Evolutionary conservation across 2,797 vertebrate species (phyloP), one percentile per base, ranked within the genome.

Genomic region (Malacoctenus gilli): DNA sequence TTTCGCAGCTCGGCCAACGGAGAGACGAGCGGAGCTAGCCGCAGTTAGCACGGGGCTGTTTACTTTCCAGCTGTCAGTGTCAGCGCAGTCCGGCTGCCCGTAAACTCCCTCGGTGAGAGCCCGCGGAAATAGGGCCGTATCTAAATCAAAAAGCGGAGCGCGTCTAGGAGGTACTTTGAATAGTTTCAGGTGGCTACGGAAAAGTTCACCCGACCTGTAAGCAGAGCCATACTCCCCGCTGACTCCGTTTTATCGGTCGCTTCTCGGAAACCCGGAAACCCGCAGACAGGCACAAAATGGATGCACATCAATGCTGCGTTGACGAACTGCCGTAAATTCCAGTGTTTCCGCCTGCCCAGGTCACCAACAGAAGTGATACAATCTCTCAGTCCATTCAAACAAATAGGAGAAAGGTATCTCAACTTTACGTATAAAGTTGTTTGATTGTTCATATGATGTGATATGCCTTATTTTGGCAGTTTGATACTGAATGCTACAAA

Each of bases 211-310:
- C 35, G 75, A 68, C 69, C 82, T 48, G 73, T 63, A 18, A 58
- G 80, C 64, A 38, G 70, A 77, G 73, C 75, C 81, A 81, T 79
- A 37, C 66, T 68, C 47, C 60, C 68, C 56, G 58, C 72, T 65
- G 51, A 72, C 78, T 65, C 62, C 32, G 62, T 59, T 76, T 80
- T 62, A 55, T 83, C 78, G 53, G 44, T 71, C 41, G n/a, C 42
- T 78, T 39, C 74, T 67, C 58, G 11, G 72, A 79, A 89, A 91
- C 89, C 87, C 89, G 92, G 91, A 93, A 93, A 89, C 79, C 50
- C 68, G 63, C 57, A 40, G 64, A 67, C 36, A 61, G 55, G 72
- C 69, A 90, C 91, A 92, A 93, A 93, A 93, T 92, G 92, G 92
- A 89, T 81, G 83, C 67, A 59, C 70, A 65, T 20, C 61, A 32